Conservation (phyloP, 2,888 invertebrate genomes). For the Hemithea aestivaria region DNA sequence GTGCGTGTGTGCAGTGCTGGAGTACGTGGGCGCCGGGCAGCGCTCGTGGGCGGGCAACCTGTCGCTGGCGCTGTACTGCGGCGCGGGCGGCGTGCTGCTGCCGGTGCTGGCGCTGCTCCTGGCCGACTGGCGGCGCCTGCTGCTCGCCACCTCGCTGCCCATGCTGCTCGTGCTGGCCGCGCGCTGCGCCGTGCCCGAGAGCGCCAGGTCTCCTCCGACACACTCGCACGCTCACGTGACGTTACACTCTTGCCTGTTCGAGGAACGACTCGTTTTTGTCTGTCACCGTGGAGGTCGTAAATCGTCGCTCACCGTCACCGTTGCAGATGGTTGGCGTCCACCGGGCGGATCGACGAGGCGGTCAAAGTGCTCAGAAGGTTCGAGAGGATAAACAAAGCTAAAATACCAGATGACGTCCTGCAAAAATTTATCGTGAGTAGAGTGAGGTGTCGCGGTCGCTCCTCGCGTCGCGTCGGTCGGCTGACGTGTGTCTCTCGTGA, state of each 20-base stretch:
- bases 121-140: conserved; percentile 47
- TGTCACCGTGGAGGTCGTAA: no score
- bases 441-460: no score
- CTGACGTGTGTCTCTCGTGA: no score
- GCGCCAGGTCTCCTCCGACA: conserved; percentile 45
- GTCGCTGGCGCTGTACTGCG: conserved; percentile 51
- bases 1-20: conserved; percentile 41
- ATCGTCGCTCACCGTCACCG: background rate
- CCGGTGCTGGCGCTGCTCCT: conserved; percentile 55
- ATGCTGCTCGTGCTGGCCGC: conserved; percentile 41
- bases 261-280: no score
- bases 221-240: no score
- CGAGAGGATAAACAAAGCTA: conserved; percentile 48
- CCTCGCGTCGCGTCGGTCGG: no score
- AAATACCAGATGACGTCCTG: conserved; percentile 48
- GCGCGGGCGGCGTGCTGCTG: conserved; percentile 44
- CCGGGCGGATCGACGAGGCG: conserved; percentile 46
- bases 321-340: conserved; percentile 48
- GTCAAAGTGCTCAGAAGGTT: conserved; percentile 46
- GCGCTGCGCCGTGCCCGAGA: conserved; percentile 55
- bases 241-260: no score
- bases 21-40: conserved; percentile 57
- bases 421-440: conserved; percentile 55
- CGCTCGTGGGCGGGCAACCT: conserved; percentile 57
- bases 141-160: conserved; percentile 47